These are phyloP conservation scores for Macrotrachela quadricornifera DNA, from an alignment of 1,140 invertebrate species.

Conservation along the genomic window DNA sequence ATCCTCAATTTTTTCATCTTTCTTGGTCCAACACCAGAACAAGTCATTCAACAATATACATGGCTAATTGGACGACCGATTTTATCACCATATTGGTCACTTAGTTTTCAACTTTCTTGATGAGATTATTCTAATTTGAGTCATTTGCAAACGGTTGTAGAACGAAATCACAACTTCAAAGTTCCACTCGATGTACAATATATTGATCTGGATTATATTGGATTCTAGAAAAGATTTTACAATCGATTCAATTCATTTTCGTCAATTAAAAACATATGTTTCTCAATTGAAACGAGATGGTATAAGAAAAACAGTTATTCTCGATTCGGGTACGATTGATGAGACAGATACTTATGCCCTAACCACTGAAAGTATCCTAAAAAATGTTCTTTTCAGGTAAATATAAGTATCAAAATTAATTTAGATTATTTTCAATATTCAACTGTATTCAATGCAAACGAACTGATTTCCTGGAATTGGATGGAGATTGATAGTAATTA, in stretches of 20 bases:
- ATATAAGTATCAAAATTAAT: too few species aligned
- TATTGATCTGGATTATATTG: constrained; percentile 29
- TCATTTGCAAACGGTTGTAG: constrained; percentile 10
- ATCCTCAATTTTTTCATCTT: constrained; percentile 27
- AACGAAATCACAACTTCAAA: constrained; percentile 8
- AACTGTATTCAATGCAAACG: constrained; percentile 5
- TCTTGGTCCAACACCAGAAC: constrained; percentile 37
- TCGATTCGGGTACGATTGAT: constrained; percentile 17
- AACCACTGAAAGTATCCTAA: neutral
- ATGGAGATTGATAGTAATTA: neutral
- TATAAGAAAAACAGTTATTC: constrained; percentile 21
- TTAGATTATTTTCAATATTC: constrained; percentile 43
- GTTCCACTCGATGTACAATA: constrained; percentile 19
- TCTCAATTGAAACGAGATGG: constrained; percentile 17
- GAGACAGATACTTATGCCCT: constrained; percentile 10
- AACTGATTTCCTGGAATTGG: constrained; percentile 8
- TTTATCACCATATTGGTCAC: constrained; percentile 58
- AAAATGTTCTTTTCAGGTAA: neutral
- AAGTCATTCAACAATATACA: constrained; percentile 49
- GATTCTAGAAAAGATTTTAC: constrained; percentile 19
- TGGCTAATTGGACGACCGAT: constrained; percentile 43
- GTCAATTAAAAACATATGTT: constrained; percentile 17
- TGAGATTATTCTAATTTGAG: constrained; percentile 19
- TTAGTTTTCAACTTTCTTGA: constrained; percentile 64
- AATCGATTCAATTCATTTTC: constrained; percentile 15